These are phyloP conservation scores for Polietes domitor DNA, from an alignment of 2,888 invertebrate species.

Conservation along the genomic window DNA sequence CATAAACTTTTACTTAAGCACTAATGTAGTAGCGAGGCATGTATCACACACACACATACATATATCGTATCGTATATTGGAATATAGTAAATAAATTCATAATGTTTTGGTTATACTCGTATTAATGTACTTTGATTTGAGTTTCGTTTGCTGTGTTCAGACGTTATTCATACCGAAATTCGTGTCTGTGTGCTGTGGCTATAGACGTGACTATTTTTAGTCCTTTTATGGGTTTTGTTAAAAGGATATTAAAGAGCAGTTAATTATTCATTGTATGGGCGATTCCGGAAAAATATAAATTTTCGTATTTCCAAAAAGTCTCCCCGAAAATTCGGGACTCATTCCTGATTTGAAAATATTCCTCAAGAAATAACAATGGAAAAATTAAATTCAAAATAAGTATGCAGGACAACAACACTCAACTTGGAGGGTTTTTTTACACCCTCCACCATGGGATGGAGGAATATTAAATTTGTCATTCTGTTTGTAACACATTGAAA, in stretches of 20 bases:
- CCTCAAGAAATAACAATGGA: too few relatives aligned
- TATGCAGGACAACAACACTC: too few relatives aligned
- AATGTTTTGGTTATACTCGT: neutral
- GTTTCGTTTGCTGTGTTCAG: constrained; percentile 11
- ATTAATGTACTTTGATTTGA: constrained; percentile 55
- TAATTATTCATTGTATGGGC: neutral
- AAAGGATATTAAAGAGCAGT: constrained; percentile 55
- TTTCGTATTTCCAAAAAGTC: too few relatives aligned
- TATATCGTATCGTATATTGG: neutral
- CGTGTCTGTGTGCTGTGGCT: neutral
- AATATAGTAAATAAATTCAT: constrained; percentile 11
- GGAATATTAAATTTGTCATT: too few relatives aligned
- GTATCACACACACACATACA: neutral
- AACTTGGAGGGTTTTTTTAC: too few relatives aligned
- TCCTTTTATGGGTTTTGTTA: constrained; percentile 20
- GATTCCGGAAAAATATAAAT: too few relatives aligned
- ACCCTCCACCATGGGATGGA: too few relatives aligned
- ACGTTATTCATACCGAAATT: neutral
- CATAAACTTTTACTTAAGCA: neutral
- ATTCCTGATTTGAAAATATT: too few relatives aligned
- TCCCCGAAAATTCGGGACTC: too few relatives aligned
- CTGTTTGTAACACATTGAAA: too few relatives aligned
- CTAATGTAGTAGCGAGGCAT: neutral
- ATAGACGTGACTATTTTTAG: constrained; percentile 58
- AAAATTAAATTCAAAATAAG: too few relatives aligned